Percentiles rank a stretch among this genome's conserved stretches.
Evolutionary conservation across 2,888 invertebrate genomes (phyloP).

Genomic region (Baccha elongata): DNA sequence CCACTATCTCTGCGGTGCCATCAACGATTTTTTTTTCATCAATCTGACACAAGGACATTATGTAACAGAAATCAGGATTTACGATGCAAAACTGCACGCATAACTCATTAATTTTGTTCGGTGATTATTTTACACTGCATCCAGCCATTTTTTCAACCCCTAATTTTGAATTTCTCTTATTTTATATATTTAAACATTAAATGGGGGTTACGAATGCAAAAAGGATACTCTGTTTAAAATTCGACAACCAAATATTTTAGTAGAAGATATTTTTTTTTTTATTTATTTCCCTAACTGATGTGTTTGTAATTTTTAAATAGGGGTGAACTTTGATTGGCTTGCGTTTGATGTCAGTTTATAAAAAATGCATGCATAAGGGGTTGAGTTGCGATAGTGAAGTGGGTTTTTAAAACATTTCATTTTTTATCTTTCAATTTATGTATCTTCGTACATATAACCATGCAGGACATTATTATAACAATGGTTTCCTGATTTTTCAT

Average conservation of each 20-base stretch:
- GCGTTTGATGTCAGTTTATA: conserved; percentile 66
- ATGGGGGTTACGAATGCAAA: conserved; percentile 72
- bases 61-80: conserved; percentile 47
- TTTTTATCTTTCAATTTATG: conserved; percentile 70
- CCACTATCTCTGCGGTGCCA: conserved; percentile 68
- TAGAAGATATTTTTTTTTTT: conserved; percentile 18
- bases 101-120: conserved; percentile 76
- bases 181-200: conserved; percentile 51
- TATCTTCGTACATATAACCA: conserved; percentile 41
- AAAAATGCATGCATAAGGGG: conserved; percentile 52
- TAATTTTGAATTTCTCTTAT: conserved; percentile 32
- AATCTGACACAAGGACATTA: conserved; percentile 18
- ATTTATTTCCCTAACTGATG: conserved; percentile 41
- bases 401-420: conserved; percentile 29
- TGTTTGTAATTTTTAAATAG: conserved; percentile 69
- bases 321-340: conserved; percentile 78
- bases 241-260: background rate
- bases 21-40: conserved; percentile 41
- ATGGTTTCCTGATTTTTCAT: conserved; percentile 69
- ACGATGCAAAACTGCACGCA: conserved; percentile 74
- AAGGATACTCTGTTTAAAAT: conserved; percentile 55
- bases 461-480: conserved; percentile 50
- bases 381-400: conserved; percentile 41
- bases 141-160: conserved; percentile 53
- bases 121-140: conserved; percentile 74